phyloP scores from a whole-genome alignment of 2,888 invertebrate species.

The Pharmacophagus antenor region DNA sequence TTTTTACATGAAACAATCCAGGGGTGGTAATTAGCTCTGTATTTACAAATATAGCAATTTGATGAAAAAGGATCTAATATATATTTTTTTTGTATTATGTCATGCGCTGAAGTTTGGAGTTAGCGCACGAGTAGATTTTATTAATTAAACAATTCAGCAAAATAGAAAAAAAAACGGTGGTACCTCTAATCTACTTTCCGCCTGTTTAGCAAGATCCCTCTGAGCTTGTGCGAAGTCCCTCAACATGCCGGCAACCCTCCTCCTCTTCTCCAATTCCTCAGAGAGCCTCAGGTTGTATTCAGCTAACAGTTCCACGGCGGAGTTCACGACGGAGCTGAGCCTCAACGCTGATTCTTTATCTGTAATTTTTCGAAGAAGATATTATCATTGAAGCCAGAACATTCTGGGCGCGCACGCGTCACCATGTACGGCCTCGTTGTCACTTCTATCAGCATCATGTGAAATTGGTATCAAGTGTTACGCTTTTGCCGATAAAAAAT shows the following conservation, averaged over 20 bases:
- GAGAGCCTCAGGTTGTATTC: conserved; percentile 94
- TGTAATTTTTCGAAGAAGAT: too few species aligned
- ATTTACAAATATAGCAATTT: not conserved
- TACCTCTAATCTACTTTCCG: conserved; percentile 93
- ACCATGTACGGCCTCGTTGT: too few species aligned
- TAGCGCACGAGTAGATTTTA: too few species aligned
- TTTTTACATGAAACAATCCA: too few species aligned
- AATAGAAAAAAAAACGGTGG: too few species aligned
- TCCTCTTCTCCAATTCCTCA: conserved; percentile 93
- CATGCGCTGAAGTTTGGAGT: too few species aligned
- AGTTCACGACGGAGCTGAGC: conserved; percentile 90
- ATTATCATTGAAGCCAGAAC: not conserved
- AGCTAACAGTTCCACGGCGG: conserved; percentile 91
- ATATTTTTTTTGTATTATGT: not conserved
- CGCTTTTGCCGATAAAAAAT: too few species aligned
- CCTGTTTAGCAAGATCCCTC: conserved; percentile 90
- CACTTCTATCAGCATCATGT: too few species aligned
- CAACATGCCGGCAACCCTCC: conserved; percentile 91
- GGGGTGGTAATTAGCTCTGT: not conserved
- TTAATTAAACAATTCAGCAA: too few species aligned
- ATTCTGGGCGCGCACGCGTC: too few species aligned
- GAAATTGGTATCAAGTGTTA: too few species aligned
- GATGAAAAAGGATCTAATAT: not conserved
- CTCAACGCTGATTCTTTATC: conserved; percentile 90
- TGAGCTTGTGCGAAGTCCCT: conserved; percentile 93